Evolutionary conservation across 2,888 invertebrate genomes (phyloP).

Genomic region (Tubulanus polymorphus): DNA sequence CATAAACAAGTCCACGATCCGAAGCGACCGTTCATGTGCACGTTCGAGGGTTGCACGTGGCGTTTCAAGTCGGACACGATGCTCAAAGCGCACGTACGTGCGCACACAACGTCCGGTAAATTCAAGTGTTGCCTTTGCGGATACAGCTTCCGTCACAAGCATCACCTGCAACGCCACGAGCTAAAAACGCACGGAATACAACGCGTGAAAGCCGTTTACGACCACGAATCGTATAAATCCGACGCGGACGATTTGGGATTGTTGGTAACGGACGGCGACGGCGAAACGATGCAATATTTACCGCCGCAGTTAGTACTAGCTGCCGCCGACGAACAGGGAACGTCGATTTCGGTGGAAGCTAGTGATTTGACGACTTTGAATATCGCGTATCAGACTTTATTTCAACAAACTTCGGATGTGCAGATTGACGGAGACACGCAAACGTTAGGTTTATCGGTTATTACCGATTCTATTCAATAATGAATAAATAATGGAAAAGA

Average conservation of each 20-base stretch:
- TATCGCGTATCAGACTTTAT: not conserved
- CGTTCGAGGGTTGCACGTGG: conserved; percentile 44
- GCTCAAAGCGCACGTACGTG: conserved; percentile 39
- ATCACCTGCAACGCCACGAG: conserved; percentile 45
- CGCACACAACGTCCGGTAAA: conserved; percentile 37
- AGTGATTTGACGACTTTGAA: not conserved
- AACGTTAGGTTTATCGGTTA: not conserved
- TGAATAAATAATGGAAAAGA: too few species aligned
- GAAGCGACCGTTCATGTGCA: conserved; percentile 38
- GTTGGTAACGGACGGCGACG: conserved; percentile 1
- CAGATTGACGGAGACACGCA: not conserved
- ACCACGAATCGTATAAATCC: not conserved
- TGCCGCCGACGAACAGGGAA: conserved; percentile 11
- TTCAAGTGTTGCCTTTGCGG: conserved; percentile 39
- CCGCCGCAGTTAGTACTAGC: conserved; percentile 9
- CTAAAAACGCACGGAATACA: conserved; percentile 33
- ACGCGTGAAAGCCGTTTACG: conserved; percentile 1
- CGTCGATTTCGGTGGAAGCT: conserved; percentile 8
- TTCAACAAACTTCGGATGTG: not conserved
- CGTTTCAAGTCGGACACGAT: conserved; percentile 42
- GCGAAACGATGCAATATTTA: not conserved
- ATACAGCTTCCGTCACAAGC: conserved; percentile 45
- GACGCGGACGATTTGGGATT: not conserved
- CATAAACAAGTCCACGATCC: conserved; percentile 47
- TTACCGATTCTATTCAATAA: not conserved